Conservation (phyloP, 2,113 vertebrate species). For the Morone saxatilis region DNA sequence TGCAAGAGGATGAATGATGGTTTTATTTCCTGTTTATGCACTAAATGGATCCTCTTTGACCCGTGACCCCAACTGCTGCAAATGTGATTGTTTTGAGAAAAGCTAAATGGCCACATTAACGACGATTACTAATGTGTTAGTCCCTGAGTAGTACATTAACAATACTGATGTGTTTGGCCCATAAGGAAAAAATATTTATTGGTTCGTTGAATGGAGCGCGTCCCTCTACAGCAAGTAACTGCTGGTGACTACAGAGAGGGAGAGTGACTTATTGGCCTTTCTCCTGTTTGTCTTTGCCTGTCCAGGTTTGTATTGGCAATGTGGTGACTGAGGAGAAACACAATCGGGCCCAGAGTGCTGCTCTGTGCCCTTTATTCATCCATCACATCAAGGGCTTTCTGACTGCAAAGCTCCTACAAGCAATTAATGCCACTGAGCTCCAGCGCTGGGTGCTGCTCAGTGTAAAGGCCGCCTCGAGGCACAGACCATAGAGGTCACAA, state of each 20-base stretch:
- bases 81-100: conserved; percentile 39
- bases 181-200: conserved; percentile 19
- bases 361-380: conserved; percentile 72
- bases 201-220: conserved; percentile 22
- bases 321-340: conserved; percentile 78
- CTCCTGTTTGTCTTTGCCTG: conserved; percentile 77
- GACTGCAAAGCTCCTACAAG: conserved; percentile 59
- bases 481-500: conserved; percentile 59
- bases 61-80: conserved; percentile 9
- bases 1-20: conserved; percentile 28
- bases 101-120: conserved; percentile 17
- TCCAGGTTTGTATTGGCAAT: conserved; percentile 80
- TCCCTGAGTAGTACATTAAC: conserved; percentile 28
- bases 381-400: conserved; percentile 79
- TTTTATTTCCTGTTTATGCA: conserved; percentile 65
- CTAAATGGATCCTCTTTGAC: conserved; percentile 48
- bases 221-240: conserved; percentile 32
- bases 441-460: conserved; percentile 51
- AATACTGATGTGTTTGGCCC: conserved; percentile 14
- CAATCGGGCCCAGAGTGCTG: conserved; percentile 72
- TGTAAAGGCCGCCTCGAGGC: conserved; percentile 57
- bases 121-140: conserved; percentile 22
- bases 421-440: conserved; percentile 66
- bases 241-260: conserved; percentile 50
- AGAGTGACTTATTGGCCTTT: conserved; percentile 73